phyloP scores from a whole-genome alignment of 2,888 invertebrate species.

The Diabrotica balteata region DNA sequence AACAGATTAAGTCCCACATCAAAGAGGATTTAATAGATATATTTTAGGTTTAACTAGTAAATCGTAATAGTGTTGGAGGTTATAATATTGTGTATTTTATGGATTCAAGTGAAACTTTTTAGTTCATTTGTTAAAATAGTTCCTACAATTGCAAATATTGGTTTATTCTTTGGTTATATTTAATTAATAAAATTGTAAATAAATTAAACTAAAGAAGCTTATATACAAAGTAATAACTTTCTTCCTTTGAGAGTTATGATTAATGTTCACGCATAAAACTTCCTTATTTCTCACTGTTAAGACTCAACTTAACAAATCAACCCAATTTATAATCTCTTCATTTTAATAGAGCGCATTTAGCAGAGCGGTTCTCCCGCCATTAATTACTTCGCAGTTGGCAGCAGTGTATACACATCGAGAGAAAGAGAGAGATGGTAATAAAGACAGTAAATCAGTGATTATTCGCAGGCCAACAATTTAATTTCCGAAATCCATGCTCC shows the following conservation, averaged over 20 bases:
- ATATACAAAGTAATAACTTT: neutral
- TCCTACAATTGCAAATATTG: too few species aligned
- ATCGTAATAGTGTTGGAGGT: too few species aligned
- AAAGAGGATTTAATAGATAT: too few species aligned
- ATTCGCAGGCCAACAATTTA: constrained; percentile 52
- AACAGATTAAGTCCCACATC: too few species aligned
- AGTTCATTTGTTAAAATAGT: too few species aligned
- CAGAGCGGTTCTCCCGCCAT: constrained; percentile 30
- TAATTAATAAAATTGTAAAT: too few species aligned
- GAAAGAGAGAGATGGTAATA: constrained; percentile 24
- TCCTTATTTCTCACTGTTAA: constrained; percentile 15
- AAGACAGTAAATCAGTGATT: constrained; percentile 52
- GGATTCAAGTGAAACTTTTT: too few species aligned
- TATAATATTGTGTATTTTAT: too few species aligned
- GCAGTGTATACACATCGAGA: constrained; percentile 30
- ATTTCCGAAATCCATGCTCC: constrained; percentile 56
- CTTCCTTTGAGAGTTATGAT: constrained; percentile 11
- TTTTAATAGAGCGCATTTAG: constrained; percentile 29
- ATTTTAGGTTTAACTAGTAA: too few species aligned
- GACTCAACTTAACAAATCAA: constrained; percentile 25
- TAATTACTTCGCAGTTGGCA: constrained; percentile 35
- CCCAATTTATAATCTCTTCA: constrained; percentile 26
- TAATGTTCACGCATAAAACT: constrained; percentile 11
- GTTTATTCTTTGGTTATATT: too few species aligned
- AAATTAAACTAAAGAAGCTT: neutral